These are phyloP conservation scores for Myiopsitta monachus DNA, from an alignment of 2,113 vertebrate species.

Conservation along the genomic window DNA sequence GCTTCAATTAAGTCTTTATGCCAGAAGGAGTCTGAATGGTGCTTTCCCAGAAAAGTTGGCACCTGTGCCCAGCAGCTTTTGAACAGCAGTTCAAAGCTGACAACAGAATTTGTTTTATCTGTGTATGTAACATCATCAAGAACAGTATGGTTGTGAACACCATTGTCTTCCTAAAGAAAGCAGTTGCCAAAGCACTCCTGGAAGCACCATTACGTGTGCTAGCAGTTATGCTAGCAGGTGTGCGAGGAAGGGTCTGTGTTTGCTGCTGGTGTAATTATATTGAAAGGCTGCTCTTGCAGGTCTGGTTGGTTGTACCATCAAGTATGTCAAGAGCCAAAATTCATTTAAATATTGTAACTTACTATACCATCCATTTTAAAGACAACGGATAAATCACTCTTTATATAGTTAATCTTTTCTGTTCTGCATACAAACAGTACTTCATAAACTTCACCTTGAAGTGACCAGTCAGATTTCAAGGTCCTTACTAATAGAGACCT, in stretches of 20 bases:
- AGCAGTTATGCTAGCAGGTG: too few relatives aligned
- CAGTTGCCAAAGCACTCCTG: neutral
- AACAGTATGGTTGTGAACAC: neutral
- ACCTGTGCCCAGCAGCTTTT: neutral
- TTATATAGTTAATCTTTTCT: neutral
- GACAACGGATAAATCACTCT: neutral
- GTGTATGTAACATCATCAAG: too few relatives aligned
- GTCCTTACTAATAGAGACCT: neutral
- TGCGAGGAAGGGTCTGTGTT: neutral
- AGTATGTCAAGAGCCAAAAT: neutral
- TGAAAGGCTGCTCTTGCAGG: neutral
- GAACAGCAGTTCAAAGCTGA: neutral
- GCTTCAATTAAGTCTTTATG: neutral
- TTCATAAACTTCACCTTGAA: constrained; percentile 15
- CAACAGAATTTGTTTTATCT: neutral
- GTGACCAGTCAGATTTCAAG: neutral
- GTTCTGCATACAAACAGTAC: neutral
- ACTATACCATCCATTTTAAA: neutral
- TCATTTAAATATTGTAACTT: neutral
- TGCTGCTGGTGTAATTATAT: neutral
- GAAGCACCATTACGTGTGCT: too few relatives aligned
- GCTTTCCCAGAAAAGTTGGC: neutral
- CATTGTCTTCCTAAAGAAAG: neutral
- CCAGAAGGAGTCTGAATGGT: neutral
- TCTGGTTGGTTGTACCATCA: neutral